phyloP scores from a whole-genome alignment of 2,888 invertebrate species.

The Tubulanus polymorphus region DNA sequence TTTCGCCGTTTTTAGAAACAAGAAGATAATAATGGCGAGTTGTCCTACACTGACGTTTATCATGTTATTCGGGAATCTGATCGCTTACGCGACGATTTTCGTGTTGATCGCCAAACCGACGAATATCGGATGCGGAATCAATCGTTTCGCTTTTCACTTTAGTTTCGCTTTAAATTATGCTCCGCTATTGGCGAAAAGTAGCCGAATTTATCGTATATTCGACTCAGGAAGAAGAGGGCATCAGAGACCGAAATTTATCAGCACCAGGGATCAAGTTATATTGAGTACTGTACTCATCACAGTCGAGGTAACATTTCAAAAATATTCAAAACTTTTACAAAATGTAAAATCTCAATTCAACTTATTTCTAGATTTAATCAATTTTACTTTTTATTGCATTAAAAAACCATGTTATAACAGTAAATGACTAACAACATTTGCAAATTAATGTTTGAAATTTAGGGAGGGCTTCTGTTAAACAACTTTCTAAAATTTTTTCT shows the following conservation, averaged over 20 bases:
- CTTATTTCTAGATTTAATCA: too few species aligned
- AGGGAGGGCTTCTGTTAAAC: too few species aligned
- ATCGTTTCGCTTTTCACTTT: conserved; percentile 39
- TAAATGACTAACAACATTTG: too few species aligned
- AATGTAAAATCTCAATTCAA: too few species aligned
- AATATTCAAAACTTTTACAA: too few species aligned
- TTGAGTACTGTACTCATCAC: conserved; percentile 27
- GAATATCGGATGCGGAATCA: conserved; percentile 29
- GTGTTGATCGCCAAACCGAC: conserved; percentile 33
- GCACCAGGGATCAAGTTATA: conserved; percentile 35
- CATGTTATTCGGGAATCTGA: conserved; percentile 34
- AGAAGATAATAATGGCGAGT: conserved; percentile 41
- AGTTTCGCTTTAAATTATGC: conserved; percentile 43
- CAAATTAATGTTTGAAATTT: too few species aligned
- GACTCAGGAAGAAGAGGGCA: conserved; percentile 29
- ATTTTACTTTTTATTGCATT: too few species aligned
- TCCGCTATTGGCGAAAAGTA: conserved; percentile 40
- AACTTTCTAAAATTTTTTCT: too few species aligned
- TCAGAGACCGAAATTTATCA: conserved; percentile 31
- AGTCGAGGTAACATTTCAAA: conserved; percentile 39
- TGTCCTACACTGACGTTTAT: conserved; percentile 40
- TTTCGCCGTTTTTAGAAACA: conserved; percentile 24
- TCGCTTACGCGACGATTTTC: conserved; percentile 34
- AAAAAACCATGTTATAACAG: too few species aligned
- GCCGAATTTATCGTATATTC: conserved; percentile 44